Conservation (phyloP, 2,888 invertebrate species). For the Rapana venosa region DNA sequence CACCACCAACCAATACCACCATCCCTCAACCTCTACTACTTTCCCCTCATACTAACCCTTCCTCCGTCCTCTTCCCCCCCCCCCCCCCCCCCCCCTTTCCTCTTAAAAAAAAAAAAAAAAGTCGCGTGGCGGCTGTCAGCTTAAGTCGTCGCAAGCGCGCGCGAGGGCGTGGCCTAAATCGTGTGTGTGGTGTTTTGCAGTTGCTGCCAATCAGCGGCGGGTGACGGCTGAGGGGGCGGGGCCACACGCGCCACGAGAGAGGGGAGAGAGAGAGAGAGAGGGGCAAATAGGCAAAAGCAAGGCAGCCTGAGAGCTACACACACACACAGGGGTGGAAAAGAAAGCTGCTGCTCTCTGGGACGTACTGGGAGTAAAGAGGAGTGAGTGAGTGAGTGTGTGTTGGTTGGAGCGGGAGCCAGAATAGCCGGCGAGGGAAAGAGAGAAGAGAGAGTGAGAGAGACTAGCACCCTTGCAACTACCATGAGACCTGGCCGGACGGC, state of each 20-base stretch:
- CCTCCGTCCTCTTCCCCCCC: neutral
- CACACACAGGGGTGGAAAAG: no score
- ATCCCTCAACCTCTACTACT: no score
- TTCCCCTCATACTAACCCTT: neutral
- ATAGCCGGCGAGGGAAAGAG: neutral
- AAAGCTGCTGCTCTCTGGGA: neutral
- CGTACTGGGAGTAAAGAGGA: no score
- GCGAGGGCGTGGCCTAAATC: constrained; percentile 24
- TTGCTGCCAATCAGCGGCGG: constrained; percentile 37
- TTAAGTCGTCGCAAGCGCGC: constrained; percentile 2
- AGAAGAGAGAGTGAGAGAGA: constrained; percentile 28
- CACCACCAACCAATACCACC: no score
- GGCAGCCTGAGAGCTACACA: neutral
- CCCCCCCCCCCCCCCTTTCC: neutral
- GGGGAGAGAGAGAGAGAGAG: neutral
- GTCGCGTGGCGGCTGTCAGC: constrained; percentile 45
- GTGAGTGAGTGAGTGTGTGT: no score
- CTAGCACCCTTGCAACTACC: constrained; percentile 30
- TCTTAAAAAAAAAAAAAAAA: no score
- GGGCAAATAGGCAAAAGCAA: constrained; percentile 26
- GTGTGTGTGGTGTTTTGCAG: neutral
- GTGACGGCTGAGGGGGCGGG: constrained; percentile 21
- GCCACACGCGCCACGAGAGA: neutral
- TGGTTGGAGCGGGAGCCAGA: neutral
- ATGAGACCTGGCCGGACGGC: constrained; percentile 68